phyloP scores from a whole-genome alignment of 2,113 vertebrate genomes.

The Myrmecobius fasciatus region DNA sequence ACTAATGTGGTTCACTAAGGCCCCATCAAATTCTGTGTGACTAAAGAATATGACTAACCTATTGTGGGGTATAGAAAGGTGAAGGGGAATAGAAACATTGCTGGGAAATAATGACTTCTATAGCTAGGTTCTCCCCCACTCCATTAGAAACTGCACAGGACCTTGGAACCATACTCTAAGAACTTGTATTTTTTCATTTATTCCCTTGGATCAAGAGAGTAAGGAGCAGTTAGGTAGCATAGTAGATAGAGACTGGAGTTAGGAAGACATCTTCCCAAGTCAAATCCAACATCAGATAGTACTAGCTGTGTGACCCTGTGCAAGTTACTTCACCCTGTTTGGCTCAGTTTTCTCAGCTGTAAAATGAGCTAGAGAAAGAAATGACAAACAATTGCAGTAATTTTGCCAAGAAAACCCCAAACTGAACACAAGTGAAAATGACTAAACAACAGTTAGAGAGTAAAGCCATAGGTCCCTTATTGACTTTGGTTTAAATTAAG shows the following conservation, averaged over 20 bases:
- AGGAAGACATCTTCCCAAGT: background rate
- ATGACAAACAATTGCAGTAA: background rate
- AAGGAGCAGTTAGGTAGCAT: background rate
- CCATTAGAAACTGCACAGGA: background rate
- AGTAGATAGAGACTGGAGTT: background rate
- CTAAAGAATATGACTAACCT: background rate
- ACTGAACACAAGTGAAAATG: background rate
- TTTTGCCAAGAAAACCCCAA: background rate
- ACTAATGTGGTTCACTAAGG: background rate
- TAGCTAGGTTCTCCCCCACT: background rate
- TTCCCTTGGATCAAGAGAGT: background rate
- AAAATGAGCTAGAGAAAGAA: background rate
- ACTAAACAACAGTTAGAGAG: background rate
- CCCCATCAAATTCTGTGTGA: background rate
- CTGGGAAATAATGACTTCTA: background rate
- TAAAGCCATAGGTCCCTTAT: background rate
- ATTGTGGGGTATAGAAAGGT: too few relatives aligned
- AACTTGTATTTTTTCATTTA: background rate
- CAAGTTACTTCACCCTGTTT: background rate
- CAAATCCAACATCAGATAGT: background rate
- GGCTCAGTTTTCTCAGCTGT: background rate
- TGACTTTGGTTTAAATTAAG: background rate
- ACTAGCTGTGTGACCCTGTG: background rate
- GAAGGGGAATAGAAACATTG: accelerated
- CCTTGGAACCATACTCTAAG: background rate